These are phyloP conservation scores for Pseudorhombus dupliciocellatus DNA, from an alignment of 2,113 vertebrate genomes.

Conservation along the genomic window DNA sequence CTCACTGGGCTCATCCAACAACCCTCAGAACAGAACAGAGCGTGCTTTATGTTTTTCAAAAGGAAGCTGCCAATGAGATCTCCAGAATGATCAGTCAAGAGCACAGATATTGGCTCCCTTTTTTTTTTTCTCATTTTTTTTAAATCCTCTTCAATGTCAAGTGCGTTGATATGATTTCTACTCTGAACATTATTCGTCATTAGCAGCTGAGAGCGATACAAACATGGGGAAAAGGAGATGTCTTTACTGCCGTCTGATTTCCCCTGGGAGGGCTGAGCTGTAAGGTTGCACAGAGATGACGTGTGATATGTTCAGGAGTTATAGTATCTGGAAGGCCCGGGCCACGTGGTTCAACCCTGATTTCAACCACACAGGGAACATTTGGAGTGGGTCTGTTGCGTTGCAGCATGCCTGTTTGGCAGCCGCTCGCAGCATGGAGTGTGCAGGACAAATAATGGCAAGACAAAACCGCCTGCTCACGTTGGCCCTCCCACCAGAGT, in stretches of 20 bases:
- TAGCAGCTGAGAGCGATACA: conserved; percentile 42
- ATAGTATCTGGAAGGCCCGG: conserved; percentile 22
- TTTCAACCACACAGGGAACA: conserved; percentile 50
- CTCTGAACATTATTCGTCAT: conserved; percentile 49
- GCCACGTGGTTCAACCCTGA: conserved; percentile 39
- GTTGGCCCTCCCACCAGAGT: conserved; percentile 58
- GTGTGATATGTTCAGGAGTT: conserved; percentile 37
- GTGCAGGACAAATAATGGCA: conserved; percentile 64
- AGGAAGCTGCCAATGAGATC: conserved; percentile 51
- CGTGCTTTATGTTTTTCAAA: conserved; percentile 58
- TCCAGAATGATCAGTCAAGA: conserved; percentile 61
- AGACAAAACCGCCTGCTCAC: conserved; percentile 30
- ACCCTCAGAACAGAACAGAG: conserved; percentile 61
- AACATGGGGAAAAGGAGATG: conserved; percentile 46
- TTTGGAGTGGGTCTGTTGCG: conserved; percentile 34
- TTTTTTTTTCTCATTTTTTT: conserved; percentile 6
- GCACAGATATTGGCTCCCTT: conserved; percentile 30
- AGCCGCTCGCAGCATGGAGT: conserved; percentile 18
- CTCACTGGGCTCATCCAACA: conserved; percentile 63
- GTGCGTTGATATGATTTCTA: conserved; percentile 48
- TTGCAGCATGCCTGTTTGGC: conserved; percentile 38
- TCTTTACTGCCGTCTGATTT: conserved; percentile 34
- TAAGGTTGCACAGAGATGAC: conserved; percentile 36
- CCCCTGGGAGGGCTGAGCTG: conserved; percentile 44
- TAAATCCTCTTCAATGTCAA: conserved; percentile 54